phyloP scores from a whole-genome alignment of 2,888 invertebrate species.

The Volucella inflata region DNA sequence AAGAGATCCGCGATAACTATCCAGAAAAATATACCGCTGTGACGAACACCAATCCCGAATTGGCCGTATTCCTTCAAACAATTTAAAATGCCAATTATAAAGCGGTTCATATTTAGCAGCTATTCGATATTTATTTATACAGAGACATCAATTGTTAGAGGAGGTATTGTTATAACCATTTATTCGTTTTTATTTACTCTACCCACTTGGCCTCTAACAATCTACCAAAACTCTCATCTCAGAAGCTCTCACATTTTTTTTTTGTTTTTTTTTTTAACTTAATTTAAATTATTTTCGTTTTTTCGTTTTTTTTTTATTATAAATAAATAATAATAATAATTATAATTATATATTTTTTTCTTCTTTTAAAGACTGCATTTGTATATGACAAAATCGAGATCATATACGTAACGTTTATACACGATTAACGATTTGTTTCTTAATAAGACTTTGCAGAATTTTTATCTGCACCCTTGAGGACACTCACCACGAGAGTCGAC shows the following conservation, averaged over 20 bases:
- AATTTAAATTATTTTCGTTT: conserved; percentile 68
- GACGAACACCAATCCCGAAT: conserved; percentile 81
- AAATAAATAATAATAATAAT: neutral
- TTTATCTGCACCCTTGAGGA: conserved; percentile 61
- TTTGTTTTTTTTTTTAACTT: conserved; percentile 39
- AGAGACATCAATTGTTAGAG: neutral
- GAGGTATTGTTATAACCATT: neutral
- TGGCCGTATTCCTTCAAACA: conserved; percentile 80
- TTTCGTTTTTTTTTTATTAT: conserved; percentile 25
- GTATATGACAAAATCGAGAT: conserved; percentile 59
- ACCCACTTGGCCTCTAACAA: neutral
- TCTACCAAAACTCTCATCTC: conserved; percentile 6
- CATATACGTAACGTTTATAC: conserved; percentile 60
- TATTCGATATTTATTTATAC: conserved; percentile 35
- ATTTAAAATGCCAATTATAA: conserved; percentile 76
- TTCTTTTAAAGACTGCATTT: conserved; percentile 73
- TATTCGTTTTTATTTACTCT: neutral
- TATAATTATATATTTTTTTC: conserved; percentile 37
- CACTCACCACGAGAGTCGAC: conserved; percentile 39
- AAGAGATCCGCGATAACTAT: conserved; percentile 85
- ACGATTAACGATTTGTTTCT: conserved; percentile 60
- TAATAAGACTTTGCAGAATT: conserved; percentile 72
- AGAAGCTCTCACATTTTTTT: conserved; percentile 66
- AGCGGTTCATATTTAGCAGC: conserved; percentile 1
- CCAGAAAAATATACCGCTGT: conserved; percentile 85